Percentiles rank a stretch among this genome's conserved stretches.
These are phyloP conservation scores for Drosophila burlai DNA, from an alignment of 1,140 invertebrate genomes.

Conservation along the genomic window DNA sequence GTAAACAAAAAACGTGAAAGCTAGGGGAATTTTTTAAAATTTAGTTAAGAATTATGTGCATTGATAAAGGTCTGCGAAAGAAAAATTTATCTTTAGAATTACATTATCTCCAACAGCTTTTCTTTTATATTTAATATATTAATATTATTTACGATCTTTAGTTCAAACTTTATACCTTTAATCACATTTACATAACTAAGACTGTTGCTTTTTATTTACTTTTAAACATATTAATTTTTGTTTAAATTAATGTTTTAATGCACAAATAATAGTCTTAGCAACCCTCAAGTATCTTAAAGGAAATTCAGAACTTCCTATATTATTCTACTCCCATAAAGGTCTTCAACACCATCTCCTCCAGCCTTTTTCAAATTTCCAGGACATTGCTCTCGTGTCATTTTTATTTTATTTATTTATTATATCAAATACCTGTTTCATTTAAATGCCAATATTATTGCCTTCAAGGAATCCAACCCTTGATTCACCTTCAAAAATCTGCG, in stretches of 20 bases:
- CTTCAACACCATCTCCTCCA: neutral
- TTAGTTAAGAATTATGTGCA: neutral
- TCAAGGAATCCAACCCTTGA: constrained; percentile 21
- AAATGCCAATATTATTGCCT: constrained; percentile 30
- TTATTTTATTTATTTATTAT: constrained; percentile 1
- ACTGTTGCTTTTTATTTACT: too few species aligned
- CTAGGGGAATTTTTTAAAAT: neutral
- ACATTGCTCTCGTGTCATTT: neutral
- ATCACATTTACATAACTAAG: neutral
- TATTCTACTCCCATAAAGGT: too few species aligned
- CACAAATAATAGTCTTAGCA: neutral
- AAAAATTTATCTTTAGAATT: neutral
- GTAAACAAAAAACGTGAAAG: neutral
- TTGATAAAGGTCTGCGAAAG: neutral
- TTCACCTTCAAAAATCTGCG: constrained; percentile 11
- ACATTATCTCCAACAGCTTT: neutral
- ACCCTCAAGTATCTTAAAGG: neutral
- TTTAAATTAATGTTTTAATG: too few species aligned
- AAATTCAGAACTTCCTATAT: neutral
- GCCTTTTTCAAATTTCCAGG: neutral
- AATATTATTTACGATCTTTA: too few species aligned
- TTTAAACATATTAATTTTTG: too few species aligned
- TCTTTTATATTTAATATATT: neutral
- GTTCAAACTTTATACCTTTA: neutral
- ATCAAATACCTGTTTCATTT: constrained; percentile 16